Evolutionary conservation across 1,140 invertebrate genomes (phyloP).

Genomic region (Dendrolimus kikuchii): DNA sequence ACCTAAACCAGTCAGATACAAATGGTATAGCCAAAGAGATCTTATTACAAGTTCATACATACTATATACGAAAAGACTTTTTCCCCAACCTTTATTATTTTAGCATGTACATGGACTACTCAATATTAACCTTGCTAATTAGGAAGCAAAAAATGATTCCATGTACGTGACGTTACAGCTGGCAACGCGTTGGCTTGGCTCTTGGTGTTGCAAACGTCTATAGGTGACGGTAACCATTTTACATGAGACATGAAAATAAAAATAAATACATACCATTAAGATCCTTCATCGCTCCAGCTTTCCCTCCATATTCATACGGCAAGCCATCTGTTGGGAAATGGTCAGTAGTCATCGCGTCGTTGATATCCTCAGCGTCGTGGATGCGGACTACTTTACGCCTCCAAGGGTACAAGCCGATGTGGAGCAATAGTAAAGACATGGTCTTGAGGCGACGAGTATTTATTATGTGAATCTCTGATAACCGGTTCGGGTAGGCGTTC

Average conservation of each 20-base stretch:
- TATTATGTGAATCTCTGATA: conserved; percentile 54
- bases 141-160: too few species aligned
- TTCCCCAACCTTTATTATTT: too few species aligned
- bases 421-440: conserved; percentile 47
- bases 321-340: conserved; percentile 42
- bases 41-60: too few species aligned
- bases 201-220: too few species aligned
- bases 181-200: too few species aligned
- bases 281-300: conserved; percentile 59
- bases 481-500: conserved; percentile 43
- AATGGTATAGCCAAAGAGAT: too few species aligned
- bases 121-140: too few species aligned
- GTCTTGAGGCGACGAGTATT: conserved; percentile 57
- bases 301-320: conserved; percentile 57
- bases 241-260: neutral
- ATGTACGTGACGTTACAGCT: too few species aligned
- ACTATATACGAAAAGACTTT: too few species aligned
- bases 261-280: conserved; percentile 40
- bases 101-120: too few species aligned
- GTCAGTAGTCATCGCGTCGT: conserved; percentile 40
- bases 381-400: conserved; percentile 46
- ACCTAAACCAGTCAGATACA: too few species aligned
- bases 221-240: too few species aligned
- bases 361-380: conserved; percentile 40
- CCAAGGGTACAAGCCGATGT: conserved; percentile 55